Evolutionary conservation across 2,888 invertebrate genomes (phyloP), one percentile per base, ranked within the genome.

Genomic region (Pandemis cinnamomeana): DNA sequence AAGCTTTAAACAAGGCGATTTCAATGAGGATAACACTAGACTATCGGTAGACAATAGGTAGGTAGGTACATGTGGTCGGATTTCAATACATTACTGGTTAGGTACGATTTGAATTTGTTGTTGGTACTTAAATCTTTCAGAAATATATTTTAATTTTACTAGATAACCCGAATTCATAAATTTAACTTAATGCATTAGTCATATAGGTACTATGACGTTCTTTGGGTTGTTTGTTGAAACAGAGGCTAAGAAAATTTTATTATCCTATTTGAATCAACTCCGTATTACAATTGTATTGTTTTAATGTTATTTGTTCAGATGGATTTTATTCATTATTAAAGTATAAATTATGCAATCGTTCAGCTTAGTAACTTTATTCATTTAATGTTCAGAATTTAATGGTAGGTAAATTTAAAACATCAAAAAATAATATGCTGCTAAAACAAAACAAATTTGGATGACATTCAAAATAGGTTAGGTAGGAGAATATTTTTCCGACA

Each of bases 211-310:
- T 58, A 60, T 48, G 48, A 64, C 64, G 64, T 46, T 13, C 5
- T 8, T 46, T 11, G 20, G 13, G 7, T 27, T 48, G 64, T 63
- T 63, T 11, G 27, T 10, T 58, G 8, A 46, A 46, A 27, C 0
- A 11, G 53, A 15, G 8, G 20, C 15, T 7, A 8, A n/a, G 55
- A 15, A 46, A 46, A 6, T 4, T 6, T 27, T 51, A 62, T 51
- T 13, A 51, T 51, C 11, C n/a, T 42, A 48, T 70, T 70, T 51
- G 41, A 62, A 70, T 27, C 10, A 58, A 58, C 7, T 15, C 15
- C 46, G 27, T 41, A 69, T 61, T 62, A 51, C 51, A 62, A 41
- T 62, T 15, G 51, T 42, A 70, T 51, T 70, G 61, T 70, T 62
- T 5, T 6, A 51, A 27, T 44, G 27, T 3, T 69, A 42, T 70